Evolutionary conservation across 2,888 invertebrate genomes (phyloP).

Genomic region (Alviniconcha strummeri): DNA sequence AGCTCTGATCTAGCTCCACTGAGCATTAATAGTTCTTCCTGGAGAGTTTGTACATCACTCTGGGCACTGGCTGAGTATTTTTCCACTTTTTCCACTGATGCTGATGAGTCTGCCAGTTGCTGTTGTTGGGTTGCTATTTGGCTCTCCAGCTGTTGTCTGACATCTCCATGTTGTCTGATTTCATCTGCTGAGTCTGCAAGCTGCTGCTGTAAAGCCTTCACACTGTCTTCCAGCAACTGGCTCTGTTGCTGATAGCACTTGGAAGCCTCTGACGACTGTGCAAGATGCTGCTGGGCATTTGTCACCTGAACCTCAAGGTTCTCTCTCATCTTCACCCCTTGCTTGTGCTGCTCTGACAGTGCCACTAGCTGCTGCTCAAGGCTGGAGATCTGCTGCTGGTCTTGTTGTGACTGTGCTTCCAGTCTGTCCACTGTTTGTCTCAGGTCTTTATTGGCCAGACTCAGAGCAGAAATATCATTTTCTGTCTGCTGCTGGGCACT

Average conservation of each 20-base stretch:
- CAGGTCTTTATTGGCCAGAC: constrained; percentile 8
- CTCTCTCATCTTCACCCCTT: constrained; percentile 21
- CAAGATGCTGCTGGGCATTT: constrained; percentile 11
- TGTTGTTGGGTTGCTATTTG: constrained; percentile 6
- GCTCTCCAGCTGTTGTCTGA: background rate
- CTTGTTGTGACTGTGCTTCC: background rate
- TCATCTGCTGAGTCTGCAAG: constrained; percentile 22
- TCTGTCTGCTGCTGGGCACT: constrained; percentile 5
- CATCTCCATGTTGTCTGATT: background rate
- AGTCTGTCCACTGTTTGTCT: background rate
- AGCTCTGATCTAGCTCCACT: constrained; percentile 3
- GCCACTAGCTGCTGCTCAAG: constrained; percentile 24
- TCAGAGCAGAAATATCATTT: background rate
- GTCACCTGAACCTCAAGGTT: constrained; percentile 19
- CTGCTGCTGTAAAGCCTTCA: constrained; percentile 26
- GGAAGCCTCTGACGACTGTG: background rate
- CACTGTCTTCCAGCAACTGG: constrained; percentile 16
- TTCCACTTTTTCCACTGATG: constrained; percentile 7
- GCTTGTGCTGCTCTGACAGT: background rate
- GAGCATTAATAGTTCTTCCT: background rate
- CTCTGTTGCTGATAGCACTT: background rate
- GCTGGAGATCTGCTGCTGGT: background rate
- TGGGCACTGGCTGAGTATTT: background rate
- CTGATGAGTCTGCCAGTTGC: constrained; percentile 19
- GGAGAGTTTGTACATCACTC: constrained; percentile 1